These are phyloP conservation scores for Oceanodroma leucorhoa DNA, from an alignment of 2,797 vertebrate species.

Conservation along the genomic window DNA sequence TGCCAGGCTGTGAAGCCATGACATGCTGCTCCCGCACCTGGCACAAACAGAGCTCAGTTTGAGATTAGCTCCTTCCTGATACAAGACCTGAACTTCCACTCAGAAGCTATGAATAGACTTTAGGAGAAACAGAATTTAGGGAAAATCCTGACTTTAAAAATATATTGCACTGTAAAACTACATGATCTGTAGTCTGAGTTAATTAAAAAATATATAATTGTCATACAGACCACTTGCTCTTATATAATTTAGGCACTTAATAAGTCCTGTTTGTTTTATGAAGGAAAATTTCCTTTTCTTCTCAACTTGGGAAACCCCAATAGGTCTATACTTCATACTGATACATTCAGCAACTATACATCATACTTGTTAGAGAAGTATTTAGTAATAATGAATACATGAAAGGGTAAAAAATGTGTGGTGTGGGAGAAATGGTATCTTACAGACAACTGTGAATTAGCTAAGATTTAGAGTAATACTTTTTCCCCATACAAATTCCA, in stretches of 20 bases:
- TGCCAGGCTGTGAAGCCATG: neutral
- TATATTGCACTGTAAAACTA: neutral
- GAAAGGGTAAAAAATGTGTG: neutral
- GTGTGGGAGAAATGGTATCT: neutral
- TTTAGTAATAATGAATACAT: conserved; percentile 43
- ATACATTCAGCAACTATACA: neutral
- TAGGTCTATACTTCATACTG: neutral
- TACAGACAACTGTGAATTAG: conserved; percentile 36
- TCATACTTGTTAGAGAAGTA: neutral
- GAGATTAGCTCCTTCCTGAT: neutral
- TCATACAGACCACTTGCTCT: neutral
- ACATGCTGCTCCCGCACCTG: neutral
- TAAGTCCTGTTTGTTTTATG: neutral
- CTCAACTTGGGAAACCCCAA: neutral
- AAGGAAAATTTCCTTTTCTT: conserved; percentile 28
- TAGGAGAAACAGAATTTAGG: neutral
- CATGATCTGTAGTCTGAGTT: neutral
- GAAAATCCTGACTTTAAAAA: neutral
- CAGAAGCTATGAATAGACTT: neutral
- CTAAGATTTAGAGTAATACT: conserved; percentile 29
- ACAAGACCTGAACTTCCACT: neutral
- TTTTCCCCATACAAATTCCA: conserved; percentile 41
- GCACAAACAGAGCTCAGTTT: neutral
- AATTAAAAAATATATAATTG: neutral
- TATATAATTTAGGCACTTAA: conserved; percentile 26